Evolutionary conservation across 2,888 invertebrate species (phyloP).

Genomic region (Ophion obscuratus): DNA sequence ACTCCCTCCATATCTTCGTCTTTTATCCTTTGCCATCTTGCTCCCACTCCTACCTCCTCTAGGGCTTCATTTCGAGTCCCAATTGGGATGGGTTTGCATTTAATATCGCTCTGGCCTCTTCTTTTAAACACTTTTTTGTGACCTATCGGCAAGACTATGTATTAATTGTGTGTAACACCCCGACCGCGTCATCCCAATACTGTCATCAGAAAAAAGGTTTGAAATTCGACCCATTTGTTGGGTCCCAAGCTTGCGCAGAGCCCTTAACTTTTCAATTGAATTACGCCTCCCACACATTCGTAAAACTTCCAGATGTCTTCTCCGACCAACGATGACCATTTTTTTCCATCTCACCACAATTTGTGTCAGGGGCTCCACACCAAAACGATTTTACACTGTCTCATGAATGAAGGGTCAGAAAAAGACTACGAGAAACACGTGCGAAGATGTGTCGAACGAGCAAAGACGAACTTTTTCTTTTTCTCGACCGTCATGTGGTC

Average conservation of each 20-base stretch:
- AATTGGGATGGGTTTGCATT: no score
- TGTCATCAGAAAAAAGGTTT: background rate
- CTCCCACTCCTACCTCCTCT: no score
- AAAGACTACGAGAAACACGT: constrained; percentile 21
- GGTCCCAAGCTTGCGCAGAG: background rate
- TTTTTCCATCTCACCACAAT: background rate
- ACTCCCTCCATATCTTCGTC: no score
- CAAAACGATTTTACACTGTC: constrained; percentile 5
- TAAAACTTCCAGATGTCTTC: background rate
- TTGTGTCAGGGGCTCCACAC: background rate
- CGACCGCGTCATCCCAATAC: background rate
- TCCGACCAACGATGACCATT: background rate
- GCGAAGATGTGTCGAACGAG: constrained; percentile 35
- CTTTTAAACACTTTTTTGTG: no score
- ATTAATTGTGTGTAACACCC: background rate
- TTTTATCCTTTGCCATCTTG: no score
- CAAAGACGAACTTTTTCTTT: constrained; percentile 28
- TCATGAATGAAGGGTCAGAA: background rate
- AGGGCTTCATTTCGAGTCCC: no score
- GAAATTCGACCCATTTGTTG: no score
- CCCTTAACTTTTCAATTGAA: background rate
- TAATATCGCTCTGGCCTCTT: no score
- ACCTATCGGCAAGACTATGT: no score
- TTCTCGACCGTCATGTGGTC: constrained; percentile 2
- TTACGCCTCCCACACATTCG: background rate